Conservation (phyloP, 2,113 vertebrate genomes). For the Cepphus grylle region DNA sequence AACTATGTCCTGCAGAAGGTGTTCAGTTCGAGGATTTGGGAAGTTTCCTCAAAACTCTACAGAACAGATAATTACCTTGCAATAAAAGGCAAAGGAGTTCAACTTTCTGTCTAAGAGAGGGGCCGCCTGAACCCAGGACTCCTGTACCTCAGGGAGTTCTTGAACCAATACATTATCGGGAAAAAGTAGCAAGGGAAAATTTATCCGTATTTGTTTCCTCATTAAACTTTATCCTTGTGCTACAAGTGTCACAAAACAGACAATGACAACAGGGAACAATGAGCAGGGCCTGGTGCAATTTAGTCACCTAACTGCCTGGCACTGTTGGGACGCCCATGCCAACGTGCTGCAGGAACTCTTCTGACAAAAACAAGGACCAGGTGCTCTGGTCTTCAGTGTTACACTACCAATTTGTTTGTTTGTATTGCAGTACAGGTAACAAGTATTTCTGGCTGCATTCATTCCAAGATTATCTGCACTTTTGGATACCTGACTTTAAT, state of each 20-base stretch:
- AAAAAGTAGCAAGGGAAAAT: background rate
- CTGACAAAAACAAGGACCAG: background rate
- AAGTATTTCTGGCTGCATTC: background rate
- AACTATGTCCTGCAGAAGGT: background rate
- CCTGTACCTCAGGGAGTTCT: background rate
- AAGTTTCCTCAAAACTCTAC: background rate
- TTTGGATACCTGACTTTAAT: background rate
- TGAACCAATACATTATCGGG: accelerated
- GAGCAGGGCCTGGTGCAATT: background rate
- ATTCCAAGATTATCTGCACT: background rate
- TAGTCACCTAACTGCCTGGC: background rate
- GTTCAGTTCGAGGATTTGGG: background rate
- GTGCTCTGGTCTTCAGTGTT: background rate
- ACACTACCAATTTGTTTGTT: background rate
- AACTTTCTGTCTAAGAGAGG: background rate
- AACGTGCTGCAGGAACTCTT: background rate
- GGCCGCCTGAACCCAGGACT: background rate
- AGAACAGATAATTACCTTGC: background rate
- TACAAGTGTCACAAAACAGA: background rate
- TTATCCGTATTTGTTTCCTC: background rate
- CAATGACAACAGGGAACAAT: background rate
- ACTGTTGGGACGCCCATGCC: background rate
- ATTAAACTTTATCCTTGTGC: background rate
- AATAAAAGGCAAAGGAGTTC: background rate
- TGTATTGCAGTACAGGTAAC: background rate